These are phyloP conservation scores for Chrysolina oricalcia DNA, from an alignment of 2,888 invertebrate species.

Conservation along the genomic window DNA sequence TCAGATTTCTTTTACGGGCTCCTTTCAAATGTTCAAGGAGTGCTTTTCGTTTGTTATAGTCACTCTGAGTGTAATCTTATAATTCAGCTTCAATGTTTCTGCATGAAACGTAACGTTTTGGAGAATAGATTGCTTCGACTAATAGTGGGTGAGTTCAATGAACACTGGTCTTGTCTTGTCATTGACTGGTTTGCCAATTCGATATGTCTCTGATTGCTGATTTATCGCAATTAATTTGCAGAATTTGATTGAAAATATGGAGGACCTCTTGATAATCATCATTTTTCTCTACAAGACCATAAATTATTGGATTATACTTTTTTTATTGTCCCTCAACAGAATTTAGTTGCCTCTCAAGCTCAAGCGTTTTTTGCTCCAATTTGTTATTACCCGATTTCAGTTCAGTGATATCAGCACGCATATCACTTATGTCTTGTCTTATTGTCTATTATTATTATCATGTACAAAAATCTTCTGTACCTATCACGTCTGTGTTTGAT, in stretches of 20 bases:
- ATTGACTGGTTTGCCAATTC: not conserved
- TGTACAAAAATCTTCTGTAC: no score
- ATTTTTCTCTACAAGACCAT: not conserved
- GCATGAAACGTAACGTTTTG: not conserved
- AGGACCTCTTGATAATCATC: conserved; percentile 11
- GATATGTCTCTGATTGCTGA: not conserved
- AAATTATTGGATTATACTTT: no score
- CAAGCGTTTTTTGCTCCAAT: not conserved
- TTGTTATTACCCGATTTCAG: not conserved
- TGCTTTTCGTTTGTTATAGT: conserved; percentile 12
- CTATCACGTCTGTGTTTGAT: no score
- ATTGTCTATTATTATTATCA: no score
- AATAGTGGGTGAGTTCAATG: conserved; percentile 9
- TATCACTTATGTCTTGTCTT: conserved; percentile 9
- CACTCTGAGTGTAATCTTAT: conserved; percentile 6
- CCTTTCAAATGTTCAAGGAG: conserved; percentile 10
- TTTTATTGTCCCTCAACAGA: no score
- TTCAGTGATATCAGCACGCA: conserved; percentile 3
- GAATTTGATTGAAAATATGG: not conserved
- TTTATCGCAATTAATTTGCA: conserved; percentile 6
- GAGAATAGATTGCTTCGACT: conserved; percentile 8
- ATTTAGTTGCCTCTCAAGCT: not conserved
- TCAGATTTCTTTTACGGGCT: not conserved
- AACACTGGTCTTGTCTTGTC: no score
- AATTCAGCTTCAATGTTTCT: not conserved